These are phyloP conservation scores for Cuniculus paca DNA, from an alignment of 2,797 vertebrate genomes.

Conservation along the genomic window DNA sequence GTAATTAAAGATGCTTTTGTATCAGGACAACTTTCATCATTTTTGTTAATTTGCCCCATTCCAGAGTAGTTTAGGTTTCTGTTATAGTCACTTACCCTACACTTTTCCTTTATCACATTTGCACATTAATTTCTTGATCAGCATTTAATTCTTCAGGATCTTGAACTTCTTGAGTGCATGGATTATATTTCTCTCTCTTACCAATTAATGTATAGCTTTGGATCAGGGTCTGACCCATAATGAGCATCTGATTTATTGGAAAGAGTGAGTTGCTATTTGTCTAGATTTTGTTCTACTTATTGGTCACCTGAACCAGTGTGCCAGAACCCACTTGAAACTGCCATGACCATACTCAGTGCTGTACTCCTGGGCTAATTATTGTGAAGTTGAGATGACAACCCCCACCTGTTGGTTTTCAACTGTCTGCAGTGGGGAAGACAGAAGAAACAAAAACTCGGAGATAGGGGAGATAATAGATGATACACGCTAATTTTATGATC, in stretches of 20 bases:
- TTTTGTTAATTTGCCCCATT: background rate
- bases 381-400: background rate
- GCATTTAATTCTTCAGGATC: background rate
- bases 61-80: background rate
- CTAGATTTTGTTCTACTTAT: background rate
- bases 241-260: background rate
- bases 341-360: background rate
- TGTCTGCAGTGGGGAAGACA: background rate
- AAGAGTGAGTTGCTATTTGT: background rate
- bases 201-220: background rate
- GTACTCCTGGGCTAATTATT: background rate
- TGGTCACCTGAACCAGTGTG: background rate
- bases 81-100: too few species aligned
- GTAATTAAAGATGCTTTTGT: background rate
- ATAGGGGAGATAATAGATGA: background rate
- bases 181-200: background rate
- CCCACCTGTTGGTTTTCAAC: background rate
- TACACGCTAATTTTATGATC: background rate
- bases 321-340: background rate
- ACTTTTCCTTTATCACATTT: background rate
- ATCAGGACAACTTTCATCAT: background rate
- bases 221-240: background rate
- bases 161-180: background rate
- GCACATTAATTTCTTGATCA: constrained; percentile 14
- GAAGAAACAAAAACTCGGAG: background rate